Evolutionary conservation across 2,888 invertebrate species (phyloP).

Genomic region (Dasypogon diadema): DNA sequence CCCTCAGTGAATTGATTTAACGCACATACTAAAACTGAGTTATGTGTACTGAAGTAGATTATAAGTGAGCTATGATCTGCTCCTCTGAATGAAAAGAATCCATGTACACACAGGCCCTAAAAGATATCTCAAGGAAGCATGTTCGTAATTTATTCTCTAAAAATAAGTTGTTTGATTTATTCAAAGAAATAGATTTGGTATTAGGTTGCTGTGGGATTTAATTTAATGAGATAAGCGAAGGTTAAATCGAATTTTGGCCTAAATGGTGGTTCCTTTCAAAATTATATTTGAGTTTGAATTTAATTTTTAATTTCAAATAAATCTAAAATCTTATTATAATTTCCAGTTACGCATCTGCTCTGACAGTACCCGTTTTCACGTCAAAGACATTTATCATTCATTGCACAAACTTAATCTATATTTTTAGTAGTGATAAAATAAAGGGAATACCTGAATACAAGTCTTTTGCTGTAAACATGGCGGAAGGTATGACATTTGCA

Average conservation of each 20-base stretch:
- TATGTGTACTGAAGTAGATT: background rate
- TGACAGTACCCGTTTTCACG: too few species aligned
- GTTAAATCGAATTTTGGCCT: background rate
- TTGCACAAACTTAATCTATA: too few species aligned
- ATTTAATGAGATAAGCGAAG: background rate
- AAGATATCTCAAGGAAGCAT: background rate
- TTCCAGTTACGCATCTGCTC: too few species aligned
- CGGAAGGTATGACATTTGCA: too few species aligned
- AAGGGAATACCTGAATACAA: too few species aligned
- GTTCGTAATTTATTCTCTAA: background rate
- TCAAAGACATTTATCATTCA: too few species aligned
- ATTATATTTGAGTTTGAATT: too few species aligned
- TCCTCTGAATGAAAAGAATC: background rate
- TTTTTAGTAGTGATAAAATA: too few species aligned
- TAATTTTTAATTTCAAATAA: too few species aligned
- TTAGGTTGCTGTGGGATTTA: background rate
- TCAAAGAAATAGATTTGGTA: background rate
- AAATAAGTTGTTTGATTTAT: constrained; percentile 30
- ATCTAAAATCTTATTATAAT: too few species aligned
- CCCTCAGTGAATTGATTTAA: background rate
- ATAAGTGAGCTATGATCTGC: background rate
- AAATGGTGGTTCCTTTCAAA: background rate
- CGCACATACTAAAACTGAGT: background rate
- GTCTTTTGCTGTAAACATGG: too few species aligned
- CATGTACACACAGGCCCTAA: background rate